Evolutionary conservation across 2,888 invertebrate species (phyloP).

Genomic region (Teleiodes luculella): DNA sequence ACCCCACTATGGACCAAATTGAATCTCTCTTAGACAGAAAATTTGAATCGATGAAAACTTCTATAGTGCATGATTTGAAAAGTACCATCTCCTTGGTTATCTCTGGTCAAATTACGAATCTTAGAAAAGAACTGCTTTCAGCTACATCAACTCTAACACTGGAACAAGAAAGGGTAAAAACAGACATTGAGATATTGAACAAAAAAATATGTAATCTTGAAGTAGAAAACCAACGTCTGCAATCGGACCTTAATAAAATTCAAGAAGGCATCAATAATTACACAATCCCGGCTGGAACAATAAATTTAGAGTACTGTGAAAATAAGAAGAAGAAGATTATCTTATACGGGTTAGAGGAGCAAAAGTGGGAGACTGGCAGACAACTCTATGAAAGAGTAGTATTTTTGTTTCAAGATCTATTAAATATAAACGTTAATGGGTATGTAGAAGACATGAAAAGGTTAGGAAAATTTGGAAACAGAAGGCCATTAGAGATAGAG

Average conservation of each 20-base stretch:
- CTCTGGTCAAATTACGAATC: neutral
- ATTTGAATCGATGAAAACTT: too few relatives aligned
- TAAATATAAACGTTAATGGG: slow-evolving; percentile 6
- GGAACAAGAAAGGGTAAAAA: neutral
- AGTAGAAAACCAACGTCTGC: neutral
- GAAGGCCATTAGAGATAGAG: slow-evolving; percentile 8
- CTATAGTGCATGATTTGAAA: too few relatives aligned
- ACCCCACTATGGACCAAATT: too few relatives aligned
- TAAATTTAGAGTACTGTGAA: neutral
- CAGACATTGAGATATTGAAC: neutral
- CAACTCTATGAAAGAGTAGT: neutral
- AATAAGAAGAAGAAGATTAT: neutral
- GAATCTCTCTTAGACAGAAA: too few relatives aligned
- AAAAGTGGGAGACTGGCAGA: neutral
- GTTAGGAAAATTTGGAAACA: slow-evolving; percentile 3
- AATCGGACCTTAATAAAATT: neutral
- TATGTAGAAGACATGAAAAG: slow-evolving; percentile 6
- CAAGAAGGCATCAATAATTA: neutral
- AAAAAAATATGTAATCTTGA: neutral
- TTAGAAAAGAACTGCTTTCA: neutral
- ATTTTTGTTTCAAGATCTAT: neutral
- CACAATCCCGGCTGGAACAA: neutral
- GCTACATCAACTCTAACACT: neutral
- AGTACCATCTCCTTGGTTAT: too few relatives aligned
- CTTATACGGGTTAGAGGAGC: slow-evolving; percentile 7